These are phyloP conservation scores for Taeniopygia guttata DNA, from an alignment of 2,797 vertebrate species.

Conservation along the genomic window DNA sequence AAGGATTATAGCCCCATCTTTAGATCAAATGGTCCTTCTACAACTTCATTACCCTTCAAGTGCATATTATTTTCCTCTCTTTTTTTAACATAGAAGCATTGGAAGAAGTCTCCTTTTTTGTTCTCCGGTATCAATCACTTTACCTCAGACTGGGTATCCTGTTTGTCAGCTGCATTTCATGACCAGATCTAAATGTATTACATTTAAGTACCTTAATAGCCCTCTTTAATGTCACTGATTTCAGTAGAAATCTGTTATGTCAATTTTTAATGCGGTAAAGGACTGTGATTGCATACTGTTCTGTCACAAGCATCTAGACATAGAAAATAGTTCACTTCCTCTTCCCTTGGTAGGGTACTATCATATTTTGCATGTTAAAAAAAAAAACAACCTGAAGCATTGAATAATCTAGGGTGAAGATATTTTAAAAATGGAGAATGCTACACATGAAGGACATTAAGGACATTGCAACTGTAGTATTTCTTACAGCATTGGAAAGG, in stretches of 20 bases:
- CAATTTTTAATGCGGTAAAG: neutral
- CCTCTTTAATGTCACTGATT: neutral
- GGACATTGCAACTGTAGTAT: neutral
- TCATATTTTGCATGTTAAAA: neutral
- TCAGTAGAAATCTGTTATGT: neutral
- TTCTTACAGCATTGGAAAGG: neutral
- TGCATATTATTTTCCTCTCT: neutral
- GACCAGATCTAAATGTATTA: neutral
- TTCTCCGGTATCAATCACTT: neutral
- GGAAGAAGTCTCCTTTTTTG: neutral
- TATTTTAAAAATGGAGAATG: neutral
- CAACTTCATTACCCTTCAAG: neutral
- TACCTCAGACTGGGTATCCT: neutral
- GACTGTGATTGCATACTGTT: neutral
- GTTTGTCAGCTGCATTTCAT: neutral
- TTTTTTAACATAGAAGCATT: neutral
- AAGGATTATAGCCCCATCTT: neutral
- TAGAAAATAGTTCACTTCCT: neutral
- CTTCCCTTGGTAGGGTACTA: neutral
- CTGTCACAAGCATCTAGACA: neutral
- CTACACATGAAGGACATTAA: neutral
- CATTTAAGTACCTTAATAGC: neutral
- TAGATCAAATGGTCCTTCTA: neutral
- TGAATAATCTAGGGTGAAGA: neutral
- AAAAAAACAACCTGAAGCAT: neutral